These are phyloP conservation scores for Andrena camellia DNA, from an alignment of 2,888 invertebrate genomes.

Conservation along the genomic window DNA sequence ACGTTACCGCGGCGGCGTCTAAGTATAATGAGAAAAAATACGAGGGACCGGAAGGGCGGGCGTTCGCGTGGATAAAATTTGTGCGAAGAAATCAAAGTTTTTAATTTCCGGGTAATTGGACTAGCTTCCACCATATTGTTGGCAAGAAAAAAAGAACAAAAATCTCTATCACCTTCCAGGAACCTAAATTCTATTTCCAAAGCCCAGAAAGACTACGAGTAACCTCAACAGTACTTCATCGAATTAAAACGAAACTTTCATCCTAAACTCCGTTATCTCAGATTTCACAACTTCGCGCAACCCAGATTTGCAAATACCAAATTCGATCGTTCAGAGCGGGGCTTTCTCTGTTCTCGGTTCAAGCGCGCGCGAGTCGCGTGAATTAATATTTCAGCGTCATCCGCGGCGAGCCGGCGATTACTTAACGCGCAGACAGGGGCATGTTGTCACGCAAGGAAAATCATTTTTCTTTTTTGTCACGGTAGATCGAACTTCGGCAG, in stretches of 20 bases:
- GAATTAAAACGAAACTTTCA: no score
- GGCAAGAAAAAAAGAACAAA: no score
- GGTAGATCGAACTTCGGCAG: slow-evolving; percentile 39
- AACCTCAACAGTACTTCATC: no score
- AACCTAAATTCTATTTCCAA: no score
- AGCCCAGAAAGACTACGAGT: no score
- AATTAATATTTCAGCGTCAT: slow-evolving; percentile 57
- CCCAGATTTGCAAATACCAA: not conserved
- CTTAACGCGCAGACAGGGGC: slow-evolving; percentile 28
- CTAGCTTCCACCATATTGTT: not conserved
- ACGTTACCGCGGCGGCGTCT: slow-evolving; percentile 17
- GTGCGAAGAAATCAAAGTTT: slow-evolving; percentile 17
- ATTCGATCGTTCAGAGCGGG: slow-evolving; percentile 1
- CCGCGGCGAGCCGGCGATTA: slow-evolving; percentile 34
- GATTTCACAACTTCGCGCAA: no score
- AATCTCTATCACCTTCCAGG: no score
- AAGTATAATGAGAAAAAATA: slow-evolving; percentile 47
- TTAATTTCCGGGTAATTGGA: not conserved
- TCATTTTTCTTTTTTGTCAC: slow-evolving; percentile 50
- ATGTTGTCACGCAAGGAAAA: slow-evolving; percentile 51
- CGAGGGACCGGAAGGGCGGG: not conserved
- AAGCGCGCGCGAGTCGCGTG: not conserved
- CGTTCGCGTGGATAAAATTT: not conserved
- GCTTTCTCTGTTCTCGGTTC: no score
- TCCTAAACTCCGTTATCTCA: no score